phyloP scores from a whole-genome alignment of 2,888 invertebrate species.

The Lacanobia oleracea region DNA sequence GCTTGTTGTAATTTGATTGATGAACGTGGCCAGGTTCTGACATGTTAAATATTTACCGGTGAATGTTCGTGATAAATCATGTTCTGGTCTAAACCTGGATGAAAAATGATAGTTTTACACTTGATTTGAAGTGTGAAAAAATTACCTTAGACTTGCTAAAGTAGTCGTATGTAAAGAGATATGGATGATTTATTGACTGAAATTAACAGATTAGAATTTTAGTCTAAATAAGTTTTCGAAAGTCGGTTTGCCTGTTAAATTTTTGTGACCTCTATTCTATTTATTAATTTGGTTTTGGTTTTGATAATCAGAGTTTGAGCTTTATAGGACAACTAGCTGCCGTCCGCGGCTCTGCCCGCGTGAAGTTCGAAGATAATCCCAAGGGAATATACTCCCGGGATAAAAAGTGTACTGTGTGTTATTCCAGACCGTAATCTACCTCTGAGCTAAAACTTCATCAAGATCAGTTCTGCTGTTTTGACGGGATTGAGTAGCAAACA shows the following conservation, averaged over 20 bases:
- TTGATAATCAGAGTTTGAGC: not conserved
- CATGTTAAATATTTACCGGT: slow-evolving; percentile 64
- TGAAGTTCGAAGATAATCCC: too few relatives aligned
- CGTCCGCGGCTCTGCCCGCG: too few relatives aligned
- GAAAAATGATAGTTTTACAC: slow-evolving; percentile 59
- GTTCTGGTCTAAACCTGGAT: slow-evolving; percentile 42
- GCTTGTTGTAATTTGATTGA: slow-evolving; percentile 61
- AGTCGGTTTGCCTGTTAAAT: not conserved
- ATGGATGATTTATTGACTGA: slow-evolving; percentile 23
- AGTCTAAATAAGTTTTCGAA: not conserved
- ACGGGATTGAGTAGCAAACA: too few relatives aligned
- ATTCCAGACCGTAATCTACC: too few relatives aligned
- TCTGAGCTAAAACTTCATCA: too few relatives aligned
- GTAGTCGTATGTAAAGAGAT: slow-evolving; percentile 14
- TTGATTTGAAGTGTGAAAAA: slow-evolving; percentile 38
- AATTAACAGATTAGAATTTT: not conserved
- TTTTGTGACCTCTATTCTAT: not conserved
- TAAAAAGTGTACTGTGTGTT: too few relatives aligned
- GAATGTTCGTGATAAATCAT: slow-evolving; percentile 55
- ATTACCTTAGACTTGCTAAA: not conserved
- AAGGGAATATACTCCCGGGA: too few relatives aligned
- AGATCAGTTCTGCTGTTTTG: too few relatives aligned
- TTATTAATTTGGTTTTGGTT: slow-evolving; percentile 4
- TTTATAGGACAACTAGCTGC: not conserved
- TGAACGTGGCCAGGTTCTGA: slow-evolving; percentile 54